Evolutionary conservation across 2,888 invertebrate genomes (phyloP).

Genomic region (Teleogryllus oceanicus): DNA sequence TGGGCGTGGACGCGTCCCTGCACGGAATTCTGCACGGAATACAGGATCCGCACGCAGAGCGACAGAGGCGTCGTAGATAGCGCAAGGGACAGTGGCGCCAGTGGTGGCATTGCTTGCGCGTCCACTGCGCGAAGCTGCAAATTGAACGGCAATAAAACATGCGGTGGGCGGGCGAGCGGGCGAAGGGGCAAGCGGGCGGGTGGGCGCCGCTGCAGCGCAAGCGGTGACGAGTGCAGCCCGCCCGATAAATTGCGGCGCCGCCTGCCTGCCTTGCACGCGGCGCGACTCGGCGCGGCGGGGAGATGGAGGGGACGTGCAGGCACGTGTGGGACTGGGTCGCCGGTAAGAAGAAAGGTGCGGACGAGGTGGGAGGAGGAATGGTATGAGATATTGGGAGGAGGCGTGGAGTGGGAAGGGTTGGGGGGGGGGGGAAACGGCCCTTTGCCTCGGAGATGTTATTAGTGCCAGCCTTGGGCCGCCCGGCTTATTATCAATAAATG

Average conservation of each 20-base stretch:
- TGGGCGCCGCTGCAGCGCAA: neutral
- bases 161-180: neutral
- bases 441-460: neutral
- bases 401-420: too few relatives aligned
- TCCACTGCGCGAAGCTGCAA: neutral
- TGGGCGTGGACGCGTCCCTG: too few relatives aligned
- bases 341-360: too few relatives aligned
- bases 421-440: neutral
- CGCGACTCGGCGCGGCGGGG: neutral
- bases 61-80: too few relatives aligned
- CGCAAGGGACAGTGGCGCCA: too few relatives aligned
- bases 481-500: constrained; percentile 9
- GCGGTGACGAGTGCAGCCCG: constrained; percentile 18
- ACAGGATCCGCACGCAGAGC: too few relatives aligned
- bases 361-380: too few relatives aligned
- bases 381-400: too few relatives aligned
- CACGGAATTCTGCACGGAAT: too few relatives aligned
- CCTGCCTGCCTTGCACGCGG: neutral
- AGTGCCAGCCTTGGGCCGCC: neutral
- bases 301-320: too few relatives aligned
- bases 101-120: neutral
- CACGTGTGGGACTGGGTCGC: too few relatives aligned
- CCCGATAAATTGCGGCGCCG: neutral
- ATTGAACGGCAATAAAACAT: constrained; percentile 10
- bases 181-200: neutral